phyloP scores from a whole-genome alignment of 2,888 invertebrate species.

The Sphecodes monilicornis region DNA sequence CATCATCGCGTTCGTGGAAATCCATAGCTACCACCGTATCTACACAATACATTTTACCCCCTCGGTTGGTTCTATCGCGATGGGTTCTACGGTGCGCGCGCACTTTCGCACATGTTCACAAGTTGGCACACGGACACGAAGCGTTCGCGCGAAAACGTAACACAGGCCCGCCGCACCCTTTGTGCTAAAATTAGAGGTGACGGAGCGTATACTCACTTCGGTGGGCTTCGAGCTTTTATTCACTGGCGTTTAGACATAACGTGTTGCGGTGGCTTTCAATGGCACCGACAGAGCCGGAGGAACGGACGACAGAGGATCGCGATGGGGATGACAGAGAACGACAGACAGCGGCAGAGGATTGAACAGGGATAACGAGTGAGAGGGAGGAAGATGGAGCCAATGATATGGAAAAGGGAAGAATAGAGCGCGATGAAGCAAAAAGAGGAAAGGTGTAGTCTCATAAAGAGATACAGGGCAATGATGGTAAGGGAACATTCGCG shows the following conservation, averaged over 20 bases:
- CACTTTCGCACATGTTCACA: background rate
- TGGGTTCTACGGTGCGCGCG: conserved; percentile 8
- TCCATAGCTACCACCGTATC: conserved; percentile 66
- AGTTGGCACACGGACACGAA: conserved; percentile 18
- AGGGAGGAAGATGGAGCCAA: conserved; percentile 24
- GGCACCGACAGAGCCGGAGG: conserved; percentile 37
- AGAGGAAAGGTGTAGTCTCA: conserved; percentile 7
- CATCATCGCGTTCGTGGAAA: conserved; percentile 55
- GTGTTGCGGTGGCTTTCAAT: conserved; percentile 70
- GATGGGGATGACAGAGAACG: background rate
- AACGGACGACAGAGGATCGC: background rate
- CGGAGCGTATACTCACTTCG: conserved; percentile 78
- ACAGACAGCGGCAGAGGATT: background rate
- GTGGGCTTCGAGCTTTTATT: conserved; percentile 77
- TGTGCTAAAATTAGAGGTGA: conserved; percentile 83
- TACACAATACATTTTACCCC: conserved; percentile 56
- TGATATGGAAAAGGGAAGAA: conserved; percentile 25
- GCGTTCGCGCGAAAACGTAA: conserved; percentile 36
- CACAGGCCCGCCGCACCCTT: conserved; percentile 76
- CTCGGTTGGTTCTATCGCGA: conserved; percentile 32
- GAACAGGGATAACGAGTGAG: background rate
- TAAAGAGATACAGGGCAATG: background rate
- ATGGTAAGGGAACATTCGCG: background rate
- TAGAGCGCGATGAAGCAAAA: conserved; percentile 23
- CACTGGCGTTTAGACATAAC: conserved; percentile 74